Base-by-base conservation (phyloP, 2,888 invertebrate species). In the Acleris literana region DNA sequence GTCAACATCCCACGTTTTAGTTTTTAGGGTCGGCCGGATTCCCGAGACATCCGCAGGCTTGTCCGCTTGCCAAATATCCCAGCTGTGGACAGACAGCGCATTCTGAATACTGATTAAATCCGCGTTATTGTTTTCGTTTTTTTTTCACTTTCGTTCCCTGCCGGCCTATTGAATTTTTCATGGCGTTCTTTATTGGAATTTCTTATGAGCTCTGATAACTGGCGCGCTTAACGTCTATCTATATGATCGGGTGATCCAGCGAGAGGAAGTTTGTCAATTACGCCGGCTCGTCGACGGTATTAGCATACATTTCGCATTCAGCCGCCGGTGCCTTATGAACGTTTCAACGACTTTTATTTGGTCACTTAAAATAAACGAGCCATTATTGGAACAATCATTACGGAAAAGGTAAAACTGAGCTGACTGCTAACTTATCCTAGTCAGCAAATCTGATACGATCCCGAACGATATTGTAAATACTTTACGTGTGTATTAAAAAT, bases 141-240 rank as follows among this genome's bases (percentile, higher is more conserved):
- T 85, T 86, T 87, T 88, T 88, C 82, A 88, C 86, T 88, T 86
- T 88, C 86, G 75, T 85, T 84, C 78, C 79, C 69, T 39, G 72
- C 67, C 80, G 80, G 82, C 78, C 85, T 89, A 87, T 87, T 91
- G 90, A 91, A 90, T 91, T 88, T 90, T 91, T 90, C 88, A 90
- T 91, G 78, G 76, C 74, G 76, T 79, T 77, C 79, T 84, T 82
- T 84, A 85, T 87, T 80, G 72, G 84, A 83, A 84, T 86, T 86
- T 82, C 77, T 80, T 85, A 84, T 83, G 80, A 86, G 82, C 73
- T 79, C 74, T 78, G 79, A 84, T 79, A 82, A 83, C 78, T 74
- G 74, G 68, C 74, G 70, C 73, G 72, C 76, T 81, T 83, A 83
- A 80, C 80, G 76, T 80, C 81, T 76, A 85, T 84, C 76, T 85